A percentile compares a stretch with the other conserved stretches of the same genome.
Conservation (phyloP, 2,113 vertebrate genomes). For the Odocoileus virginianus region DNA sequence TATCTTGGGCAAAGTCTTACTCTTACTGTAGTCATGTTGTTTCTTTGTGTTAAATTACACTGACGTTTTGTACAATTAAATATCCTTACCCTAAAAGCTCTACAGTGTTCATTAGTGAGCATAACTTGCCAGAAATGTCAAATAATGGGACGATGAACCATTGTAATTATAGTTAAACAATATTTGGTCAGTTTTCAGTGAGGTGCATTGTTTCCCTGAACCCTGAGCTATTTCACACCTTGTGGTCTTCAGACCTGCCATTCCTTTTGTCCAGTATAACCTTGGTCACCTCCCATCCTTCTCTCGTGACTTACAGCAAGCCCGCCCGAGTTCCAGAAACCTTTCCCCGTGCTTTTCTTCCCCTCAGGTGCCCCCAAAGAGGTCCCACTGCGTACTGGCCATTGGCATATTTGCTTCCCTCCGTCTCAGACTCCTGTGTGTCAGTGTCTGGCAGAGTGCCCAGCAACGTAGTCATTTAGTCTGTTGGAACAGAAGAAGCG, state of each 20-base stretch:
- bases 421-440: neutral
- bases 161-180: neutral
- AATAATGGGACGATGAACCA: neutral
- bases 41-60: constrained; percentile 69
- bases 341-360: neutral
- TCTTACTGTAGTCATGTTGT: constrained; percentile 46
- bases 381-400: too few species aligned
- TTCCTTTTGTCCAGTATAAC: neutral
- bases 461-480: too few species aligned
- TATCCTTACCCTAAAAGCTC: neutral
- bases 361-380: neutral
- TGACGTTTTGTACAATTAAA: constrained; percentile 52
- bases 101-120: neutral
- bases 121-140: neutral
- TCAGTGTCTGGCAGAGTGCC: neutral
- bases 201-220: neutral
- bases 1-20: constrained; percentile 67
- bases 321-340: neutral
- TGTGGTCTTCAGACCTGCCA: neutral
- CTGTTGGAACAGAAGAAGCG: neutral
- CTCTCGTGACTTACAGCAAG: neutral
- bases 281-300: neutral
- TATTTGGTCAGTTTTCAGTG: neutral
- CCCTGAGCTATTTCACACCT: neutral
- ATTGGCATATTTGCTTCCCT: neutral